These are phyloP conservation scores for Todus mexicanus DNA, from an alignment of 2,797 vertebrate genomes.

Conservation along the genomic window DNA sequence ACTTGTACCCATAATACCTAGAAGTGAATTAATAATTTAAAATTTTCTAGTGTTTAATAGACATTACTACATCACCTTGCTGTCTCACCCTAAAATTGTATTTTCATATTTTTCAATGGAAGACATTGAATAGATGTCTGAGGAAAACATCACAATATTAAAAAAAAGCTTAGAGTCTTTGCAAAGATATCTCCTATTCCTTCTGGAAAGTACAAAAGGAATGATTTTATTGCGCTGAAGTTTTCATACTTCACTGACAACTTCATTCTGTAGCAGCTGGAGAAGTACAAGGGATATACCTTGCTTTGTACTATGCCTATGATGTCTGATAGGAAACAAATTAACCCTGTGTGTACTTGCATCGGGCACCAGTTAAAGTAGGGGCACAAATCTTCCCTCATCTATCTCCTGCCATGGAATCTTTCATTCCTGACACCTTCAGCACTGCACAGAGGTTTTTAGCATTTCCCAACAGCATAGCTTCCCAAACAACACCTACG, in stretches of 20 bases:
- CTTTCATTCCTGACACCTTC: background rate
- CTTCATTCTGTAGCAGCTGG: background rate
- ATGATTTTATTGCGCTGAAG: constrained; percentile 1
- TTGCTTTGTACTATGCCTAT: background rate
- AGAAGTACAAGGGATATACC: background rate
- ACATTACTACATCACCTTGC: constrained; percentile 15
- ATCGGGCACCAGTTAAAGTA: background rate
- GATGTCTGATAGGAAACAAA: background rate
- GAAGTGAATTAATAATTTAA: constrained; percentile 27
- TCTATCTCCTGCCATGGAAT: background rate
- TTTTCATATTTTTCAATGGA: constrained; percentile 51
- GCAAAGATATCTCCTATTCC: constrained; percentile 47
- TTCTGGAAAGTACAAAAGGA: constrained; percentile 43
- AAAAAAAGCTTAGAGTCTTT: constrained; percentile 48
- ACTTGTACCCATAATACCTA: constrained; percentile 28
- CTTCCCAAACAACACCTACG: constrained; percentile 65
- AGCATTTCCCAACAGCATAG: background rate
- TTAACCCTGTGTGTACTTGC: background rate
- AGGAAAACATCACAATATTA: constrained; percentile 63
- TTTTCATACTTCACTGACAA: background rate
- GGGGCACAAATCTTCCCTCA: background rate
- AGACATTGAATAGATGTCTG: constrained; percentile 63
- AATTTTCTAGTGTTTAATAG: constrained; percentile 31
- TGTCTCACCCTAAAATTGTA: constrained; percentile 20
- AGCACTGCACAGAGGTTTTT: background rate